Evolutionary conservation across 2,888 invertebrate genomes (phyloP), one percentile per base, ranked within the genome.

Genomic region (Reticulitermes lucifugus): DNA sequence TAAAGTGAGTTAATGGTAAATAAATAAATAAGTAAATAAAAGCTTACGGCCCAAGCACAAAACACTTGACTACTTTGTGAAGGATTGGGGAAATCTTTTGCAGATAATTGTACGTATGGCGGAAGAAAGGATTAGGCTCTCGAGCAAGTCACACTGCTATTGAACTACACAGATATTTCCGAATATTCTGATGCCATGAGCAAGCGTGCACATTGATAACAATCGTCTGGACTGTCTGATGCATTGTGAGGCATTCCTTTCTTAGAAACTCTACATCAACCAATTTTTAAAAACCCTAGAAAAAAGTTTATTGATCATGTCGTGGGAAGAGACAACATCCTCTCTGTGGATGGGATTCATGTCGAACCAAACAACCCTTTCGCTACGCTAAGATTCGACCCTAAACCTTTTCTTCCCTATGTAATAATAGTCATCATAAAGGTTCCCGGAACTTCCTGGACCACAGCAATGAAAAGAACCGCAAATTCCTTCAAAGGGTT

Each of bases 371-470:
- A 60, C 70, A 81, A 81, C 81, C 70, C 81, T 81, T 81, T 81
- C n/a, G 70, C n/a, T 22, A 65, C 81, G 70, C 22, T 55, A 80
- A 12, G 43, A 25, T 25, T 77, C 75, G 35, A 43, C 41, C 51
- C 80, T 70, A n/a, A 41, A 77, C 46, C 9, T 21, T 35, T 22
- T 46, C 21, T 75, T 43, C 46, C 22, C 29, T n/a, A 14, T 6
- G 41, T 51, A 77, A 77, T 77, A 51, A 77, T 46, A 77, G n/a
- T 22, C 43, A 3, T 46, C 77, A n/a, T 6, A 77, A 46, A 14
- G 43, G 77, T 77, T 46, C 77, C 46, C 41, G 46, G 77, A 77
- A 51, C 70, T 70, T 81, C 81, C 81, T 81, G 81, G 35, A 77
- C 77, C n/a, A 77, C 6, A 41, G n/a, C 46, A 77, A 22, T 43